phyloP scores from a whole-genome alignment of 2,797 vertebrate genomes.

The Chrysolophus pictus region DNA sequence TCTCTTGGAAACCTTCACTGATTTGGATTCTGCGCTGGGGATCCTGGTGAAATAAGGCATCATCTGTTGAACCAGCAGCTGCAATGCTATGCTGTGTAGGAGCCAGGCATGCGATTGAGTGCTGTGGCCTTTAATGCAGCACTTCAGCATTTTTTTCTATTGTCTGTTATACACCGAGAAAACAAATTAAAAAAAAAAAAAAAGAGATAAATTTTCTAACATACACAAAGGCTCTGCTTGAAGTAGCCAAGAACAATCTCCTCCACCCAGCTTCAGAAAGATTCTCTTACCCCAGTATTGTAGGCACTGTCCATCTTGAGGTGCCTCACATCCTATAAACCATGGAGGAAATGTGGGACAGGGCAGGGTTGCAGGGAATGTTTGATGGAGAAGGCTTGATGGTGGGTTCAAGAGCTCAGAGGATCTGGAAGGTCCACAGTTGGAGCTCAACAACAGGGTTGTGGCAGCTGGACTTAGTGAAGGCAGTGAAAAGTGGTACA shows the following conservation, averaged over 20 bases:
- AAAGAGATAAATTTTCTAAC: not conserved
- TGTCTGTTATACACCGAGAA: not conserved
- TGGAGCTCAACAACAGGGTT: not conserved
- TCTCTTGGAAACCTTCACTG: not conserved
- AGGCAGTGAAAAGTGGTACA: not conserved
- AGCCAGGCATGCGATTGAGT: not conserved
- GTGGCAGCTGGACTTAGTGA: not conserved
- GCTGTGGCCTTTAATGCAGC: not conserved
- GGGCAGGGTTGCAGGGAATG: not conserved
- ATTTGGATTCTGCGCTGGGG: not conserved
- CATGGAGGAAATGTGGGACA: not conserved
- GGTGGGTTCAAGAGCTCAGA: not conserved
- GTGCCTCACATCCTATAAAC: not conserved
- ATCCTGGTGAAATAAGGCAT: not conserved
- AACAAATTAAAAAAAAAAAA: not conserved
- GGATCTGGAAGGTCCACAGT: not conserved
- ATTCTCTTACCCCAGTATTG: not conserved
- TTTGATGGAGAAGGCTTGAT: not conserved
- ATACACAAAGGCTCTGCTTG: not conserved
- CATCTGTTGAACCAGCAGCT: not conserved
- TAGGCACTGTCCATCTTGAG: rapidly evolving
- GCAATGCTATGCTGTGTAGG: not conserved
- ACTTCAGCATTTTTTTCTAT: not conserved
- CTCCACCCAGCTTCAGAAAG: not conserved
- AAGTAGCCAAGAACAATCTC: not conserved